These are phyloP conservation scores for Hydra vulgaris DNA, from an alignment of 30 jellyfish, hydroid and myxozoan genomes.

Conservation along the genomic window DNA sequence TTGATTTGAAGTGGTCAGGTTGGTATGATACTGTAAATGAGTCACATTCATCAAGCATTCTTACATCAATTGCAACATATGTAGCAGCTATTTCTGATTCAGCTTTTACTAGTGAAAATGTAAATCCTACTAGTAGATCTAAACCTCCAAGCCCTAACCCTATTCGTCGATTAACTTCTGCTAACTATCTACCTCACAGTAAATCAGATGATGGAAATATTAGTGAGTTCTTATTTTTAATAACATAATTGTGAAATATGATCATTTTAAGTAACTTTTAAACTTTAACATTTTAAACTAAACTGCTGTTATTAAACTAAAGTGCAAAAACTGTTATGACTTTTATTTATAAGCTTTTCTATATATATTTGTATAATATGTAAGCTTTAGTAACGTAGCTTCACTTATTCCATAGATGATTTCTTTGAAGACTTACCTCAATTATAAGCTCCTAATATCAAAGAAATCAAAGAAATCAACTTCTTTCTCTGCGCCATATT, in stretches of 20 bases:
- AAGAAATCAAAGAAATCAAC: too few relatives aligned
- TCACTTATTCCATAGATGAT: too few relatives aligned
- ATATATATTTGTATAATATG: too few relatives aligned
- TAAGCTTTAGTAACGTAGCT: too few relatives aligned
- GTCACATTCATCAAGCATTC: conserved; percentile 32
- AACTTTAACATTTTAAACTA: too few relatives aligned
- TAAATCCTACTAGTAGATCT: conserved; percentile 53
- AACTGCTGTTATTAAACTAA: too few relatives aligned
- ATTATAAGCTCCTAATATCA: too few relatives aligned
- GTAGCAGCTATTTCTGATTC: conserved; percentile 22
- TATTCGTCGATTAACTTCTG: conserved; percentile 18
- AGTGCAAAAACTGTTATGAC: too few relatives aligned
- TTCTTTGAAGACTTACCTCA: too few relatives aligned
- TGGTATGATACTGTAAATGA: conserved; percentile 34
- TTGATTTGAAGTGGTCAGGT: conserved; percentile 75
- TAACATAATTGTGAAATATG: neutral
- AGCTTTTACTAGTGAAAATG: neutral
- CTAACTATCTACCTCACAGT: conserved; percentile 53
- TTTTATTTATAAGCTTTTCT: too few relatives aligned
- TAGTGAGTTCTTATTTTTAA: conserved; percentile 31
- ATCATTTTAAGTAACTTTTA: too few relatives aligned
- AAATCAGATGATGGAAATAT: conserved; percentile 84
- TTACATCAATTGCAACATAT: conserved; percentile 29
- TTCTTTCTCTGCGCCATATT: too few relatives aligned
- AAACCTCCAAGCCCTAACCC: conserved; percentile 83